Base-by-base conservation (phyloP, 2,888 invertebrate species). In the Notocelia uddmanniana region DNA sequence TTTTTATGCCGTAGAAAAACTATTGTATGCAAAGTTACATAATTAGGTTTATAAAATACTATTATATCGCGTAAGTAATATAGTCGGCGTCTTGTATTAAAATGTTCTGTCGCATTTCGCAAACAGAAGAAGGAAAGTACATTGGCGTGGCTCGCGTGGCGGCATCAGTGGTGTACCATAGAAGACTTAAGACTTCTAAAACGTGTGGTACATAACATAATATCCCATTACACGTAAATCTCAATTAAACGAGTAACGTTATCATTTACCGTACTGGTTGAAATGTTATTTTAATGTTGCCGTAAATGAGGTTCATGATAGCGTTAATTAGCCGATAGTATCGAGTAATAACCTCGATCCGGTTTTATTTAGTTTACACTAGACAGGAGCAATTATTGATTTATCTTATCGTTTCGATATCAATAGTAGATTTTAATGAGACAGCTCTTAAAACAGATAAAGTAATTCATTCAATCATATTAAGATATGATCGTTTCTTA, bases 281-380 rank as follows among this genome's bases (percentile, higher is more conserved):
- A 26, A 26, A 54, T 26, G 54, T 26, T 45, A 45, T 67, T 31
- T 57, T 48, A 48, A 31, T 67, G 57, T 64, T 21, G 34, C 34
- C 15, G 5, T 52, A 0, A 31, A 54, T n/a, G 60, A 62, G 60
- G 41, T 60, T 69, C 54, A 69, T 60, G 54, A 60, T 60, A 31
- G 54, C 26, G 10, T 10, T 68, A 59, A 59, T 60, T 60, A 60
- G 19, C 54, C 41, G 31, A 60, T 69, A 45, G 52, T 41, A 26
- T 26, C 15, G 54, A n/a, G 54, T 26, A 60, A 59, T 26, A n/a
- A 60, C 45, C 11, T 50, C 31, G 11, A 50, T 50, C 50, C 19
- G 62, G 62, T 50, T 31, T 2, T 26, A 50, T 31, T 11, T n/a
- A 31, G 62, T 31, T 26, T 18, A 10, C 6, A 10, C 55, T 55